Conservation (phyloP, 2,888 invertebrate species). For the Caenorhabditis panamensis region DNA sequence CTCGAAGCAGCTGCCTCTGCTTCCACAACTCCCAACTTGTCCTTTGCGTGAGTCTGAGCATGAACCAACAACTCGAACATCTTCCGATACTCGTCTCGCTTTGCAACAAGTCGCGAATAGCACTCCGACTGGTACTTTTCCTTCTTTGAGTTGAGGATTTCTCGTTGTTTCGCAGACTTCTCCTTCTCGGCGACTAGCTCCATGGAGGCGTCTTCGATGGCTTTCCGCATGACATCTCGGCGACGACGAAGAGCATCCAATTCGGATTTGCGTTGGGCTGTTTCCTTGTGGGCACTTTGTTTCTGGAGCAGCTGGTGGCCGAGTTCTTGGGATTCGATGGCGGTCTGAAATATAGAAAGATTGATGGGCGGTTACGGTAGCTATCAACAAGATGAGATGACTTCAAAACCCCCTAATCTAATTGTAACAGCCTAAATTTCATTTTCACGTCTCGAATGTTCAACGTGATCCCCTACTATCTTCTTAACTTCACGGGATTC, state of each 20-base stretch:
- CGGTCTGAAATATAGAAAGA: constrained; percentile 69
- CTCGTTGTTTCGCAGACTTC: constrained; percentile 65
- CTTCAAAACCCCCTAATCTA: no score
- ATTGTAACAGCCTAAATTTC: no score
- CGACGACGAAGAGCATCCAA: constrained; percentile 73
- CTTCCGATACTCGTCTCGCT: constrained; percentile 62
- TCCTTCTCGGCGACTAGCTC: constrained; percentile 63
- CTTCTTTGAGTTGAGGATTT: constrained; percentile 56
- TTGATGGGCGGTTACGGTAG: no score
- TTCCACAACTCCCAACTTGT: constrained; percentile 22
- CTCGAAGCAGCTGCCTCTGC: background rate
- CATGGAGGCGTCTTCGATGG: constrained; percentile 64
- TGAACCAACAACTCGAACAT: constrained; percentile 56
- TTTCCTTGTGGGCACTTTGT: constrained; percentile 74
- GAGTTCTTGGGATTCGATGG: constrained; percentile 80
- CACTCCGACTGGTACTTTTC: constrained; percentile 33
- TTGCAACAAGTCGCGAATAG: constrained; percentile 24
- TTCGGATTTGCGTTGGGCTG: constrained; percentile 62
- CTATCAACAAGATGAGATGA: no score
- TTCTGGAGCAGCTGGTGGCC: constrained; percentile 78
- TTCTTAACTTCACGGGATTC: no score
- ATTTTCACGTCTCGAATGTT: no score
- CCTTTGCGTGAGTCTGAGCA: constrained; percentile 56
- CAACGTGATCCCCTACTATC: no score
- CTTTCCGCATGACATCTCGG: constrained; percentile 58